Evolutionary conservation across 2,113 vertebrate genomes (phyloP), one percentile per base, ranked within the genome.

Genomic region (Pyrgilauda ruficollis): DNA sequence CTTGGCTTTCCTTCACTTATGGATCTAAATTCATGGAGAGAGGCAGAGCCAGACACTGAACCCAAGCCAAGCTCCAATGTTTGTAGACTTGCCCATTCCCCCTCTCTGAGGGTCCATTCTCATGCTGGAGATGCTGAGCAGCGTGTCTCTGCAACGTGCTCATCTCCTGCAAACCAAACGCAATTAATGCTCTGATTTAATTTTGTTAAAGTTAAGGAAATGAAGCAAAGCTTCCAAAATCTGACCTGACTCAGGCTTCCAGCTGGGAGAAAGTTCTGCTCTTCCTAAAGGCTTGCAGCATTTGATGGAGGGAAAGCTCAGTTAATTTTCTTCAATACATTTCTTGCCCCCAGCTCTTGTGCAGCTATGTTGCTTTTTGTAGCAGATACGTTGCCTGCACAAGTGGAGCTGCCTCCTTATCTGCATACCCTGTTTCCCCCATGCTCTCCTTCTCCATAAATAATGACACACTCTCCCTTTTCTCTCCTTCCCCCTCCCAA

Each of bases 181-280:
- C 94, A 90, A 96, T 95, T 96, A 80, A 93, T 95, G 76, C 39
- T 14, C 35, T 15, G 33, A 84, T 92, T 96, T 95, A 79, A 93
- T 87, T 90, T 81, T 73, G 80, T 63, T 76, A n/a, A 87, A 93
- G 63, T 87, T 79, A 95, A 90, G 95, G 80, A 94, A 94, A 94
- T 87, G 46, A 96, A 87, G 70, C 56, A 82, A 84, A 50, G 77
- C 83, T 69, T 96, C 80, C 26, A 7, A 95, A 89, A 93, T 84
- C 84, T 91, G 84, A 87, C 63, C 77, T 85, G 89, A 78, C 89
- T 90, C 62, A 78, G 49, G 62, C 79, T 96, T 91, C 79, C 50
- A 81, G 61, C 69, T 81, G 64, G 46, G 49, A 94, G 52, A 89
- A 96, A 84, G 61, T 79, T 93, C 52, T 93, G 41, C 15, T 82